phyloP scores from a whole-genome alignment of 1,140 invertebrate species.

The Hyles vespertilio region DNA sequence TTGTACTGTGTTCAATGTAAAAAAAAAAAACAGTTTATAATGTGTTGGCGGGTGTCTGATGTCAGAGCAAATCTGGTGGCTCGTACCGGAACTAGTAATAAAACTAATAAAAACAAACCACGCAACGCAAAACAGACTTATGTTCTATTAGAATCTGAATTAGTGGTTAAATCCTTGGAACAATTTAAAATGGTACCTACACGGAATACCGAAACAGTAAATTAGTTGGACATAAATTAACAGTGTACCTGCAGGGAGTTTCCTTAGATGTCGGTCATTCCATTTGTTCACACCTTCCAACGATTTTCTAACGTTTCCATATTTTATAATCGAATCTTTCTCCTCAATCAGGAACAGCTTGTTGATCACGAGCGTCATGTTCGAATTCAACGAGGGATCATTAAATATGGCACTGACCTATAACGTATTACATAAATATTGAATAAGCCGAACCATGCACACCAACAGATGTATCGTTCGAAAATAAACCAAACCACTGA shows the following conservation, averaged over 20 bases:
- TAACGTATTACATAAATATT: constrained; percentile 61
- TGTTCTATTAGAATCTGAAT: too few relatives aligned
- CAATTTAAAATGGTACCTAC: too few relatives aligned
- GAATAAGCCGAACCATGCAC: constrained; percentile 35
- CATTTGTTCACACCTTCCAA: constrained; percentile 86
- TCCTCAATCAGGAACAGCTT: constrained; percentile 80
- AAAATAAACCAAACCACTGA: constrained; percentile 26
- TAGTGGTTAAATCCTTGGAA: too few relatives aligned
- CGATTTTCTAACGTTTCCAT: constrained; percentile 82
- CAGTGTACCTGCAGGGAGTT: constrained; percentile 51
- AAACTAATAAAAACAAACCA: constrained; percentile 21
- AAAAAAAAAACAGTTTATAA: not conserved
- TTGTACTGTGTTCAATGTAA: too few relatives aligned
- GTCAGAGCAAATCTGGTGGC: constrained; percentile 13
- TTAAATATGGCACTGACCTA: constrained; percentile 85
- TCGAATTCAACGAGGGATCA: constrained; percentile 81
- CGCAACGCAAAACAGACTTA: not conserved
- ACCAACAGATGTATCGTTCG: constrained; percentile 26
- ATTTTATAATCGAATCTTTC: constrained; percentile 77
- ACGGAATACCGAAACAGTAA: too few relatives aligned
- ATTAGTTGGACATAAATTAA: constrained; percentile 3
- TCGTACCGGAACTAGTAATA: constrained; percentile 22
- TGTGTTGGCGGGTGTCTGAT: constrained; percentile 9
- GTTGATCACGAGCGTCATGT: constrained; percentile 80
- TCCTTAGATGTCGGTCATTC: constrained; percentile 80